Evolutionary conservation across 2,797 vertebrate species (phyloP), one percentile per base, ranked within the genome.

Genomic region (Neolamprologus multifasciatus): DNA sequence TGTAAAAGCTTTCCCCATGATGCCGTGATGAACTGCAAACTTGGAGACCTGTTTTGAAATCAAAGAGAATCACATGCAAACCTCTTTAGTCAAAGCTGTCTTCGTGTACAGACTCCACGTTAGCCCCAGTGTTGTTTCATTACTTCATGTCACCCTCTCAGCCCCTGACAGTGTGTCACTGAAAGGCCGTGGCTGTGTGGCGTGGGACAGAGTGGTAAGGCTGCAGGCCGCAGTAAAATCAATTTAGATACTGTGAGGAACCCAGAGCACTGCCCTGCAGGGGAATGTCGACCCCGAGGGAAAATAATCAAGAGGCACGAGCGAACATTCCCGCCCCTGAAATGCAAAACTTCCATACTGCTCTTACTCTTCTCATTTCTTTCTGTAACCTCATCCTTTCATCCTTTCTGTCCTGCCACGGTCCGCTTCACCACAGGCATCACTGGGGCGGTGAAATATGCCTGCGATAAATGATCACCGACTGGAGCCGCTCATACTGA

Each of bases 301-400:
- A 91, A 91, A 93, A 91, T 87, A 88, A 89, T 89, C 89, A 89
- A 80, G 54, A 88, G 45, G 77, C 77, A 57, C 8, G 76, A 77
- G 57, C 89, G 92, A 92, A 91, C 86, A 90, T 82, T 86, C 57
- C 80, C 84, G 36, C 29, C 76, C 79, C 78, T 88, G 54, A 85
- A 79, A 89, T 83, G 76, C 74, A 82, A 74, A 84, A 36, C 57
- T 64, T 77, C 54, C 59, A 48, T 62, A 54, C 48, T 78, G 69
- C 59, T 62, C 77, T 36, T 33, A 29, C 5, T 62, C 19, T 84
- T 54, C 57, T 45, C 67, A 45, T 78, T 82, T 45, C 78, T 62
- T 55, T 80, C 40, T 50, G 9, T 64, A 69, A 4, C 74, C 29
- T 23, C 43, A 19, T 64, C 50, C 36, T 79, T 26, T 23, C 43